Evolutionary conservation across 2,888 invertebrate genomes (phyloP), one percentile per base, ranked within the genome.

Genomic region (Phanerotoma sp.): DNA sequence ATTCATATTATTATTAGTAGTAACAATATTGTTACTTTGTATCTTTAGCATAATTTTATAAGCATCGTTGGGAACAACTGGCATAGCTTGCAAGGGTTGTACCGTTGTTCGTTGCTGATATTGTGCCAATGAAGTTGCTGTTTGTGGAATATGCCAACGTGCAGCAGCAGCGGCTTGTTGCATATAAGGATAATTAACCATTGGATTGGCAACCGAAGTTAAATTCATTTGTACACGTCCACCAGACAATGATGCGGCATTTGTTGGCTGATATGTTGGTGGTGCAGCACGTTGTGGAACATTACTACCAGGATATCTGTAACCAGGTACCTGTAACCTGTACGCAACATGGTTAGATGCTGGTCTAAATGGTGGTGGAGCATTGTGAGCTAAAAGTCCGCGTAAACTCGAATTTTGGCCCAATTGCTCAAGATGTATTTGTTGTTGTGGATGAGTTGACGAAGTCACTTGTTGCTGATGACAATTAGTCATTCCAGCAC

Each of bases 71-170:
- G 60, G 53, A 28, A 65, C 62, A 62, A 67, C 66, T 61, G 69
- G 59, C 33, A 66, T 54, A 33, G 69, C 49, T 20, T 66, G 61
- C 5, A 46, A 32, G 22, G 41, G 35, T 11, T 49, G 40, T 37
- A 49, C 32, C 28, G 44, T 28, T 7, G 55, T 40, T 49, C 61
- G 52, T 3, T 59, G 57, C 44, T 66, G 62, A 57, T 62, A 70
- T 30, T 69, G 66, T 56, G 67, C 62, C 52, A 64, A 61, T 54
- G 66, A 60, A 63, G 66, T 74, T 1, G 65, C 68, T 60, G 84
- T 84, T 70, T 86, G 86, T 51, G 86, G 90, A 66, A 87, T 89
- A 77, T 90, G 90, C 89, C 90, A 90, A 73, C 88, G 87, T 13
- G 67, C 48, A 21, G 75, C 63, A 7, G n/a, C n/a, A n/a, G n/a